phyloP scores from a whole-genome alignment of 2,797 vertebrate genomes.

The Crotalus adamanteus region DNA sequence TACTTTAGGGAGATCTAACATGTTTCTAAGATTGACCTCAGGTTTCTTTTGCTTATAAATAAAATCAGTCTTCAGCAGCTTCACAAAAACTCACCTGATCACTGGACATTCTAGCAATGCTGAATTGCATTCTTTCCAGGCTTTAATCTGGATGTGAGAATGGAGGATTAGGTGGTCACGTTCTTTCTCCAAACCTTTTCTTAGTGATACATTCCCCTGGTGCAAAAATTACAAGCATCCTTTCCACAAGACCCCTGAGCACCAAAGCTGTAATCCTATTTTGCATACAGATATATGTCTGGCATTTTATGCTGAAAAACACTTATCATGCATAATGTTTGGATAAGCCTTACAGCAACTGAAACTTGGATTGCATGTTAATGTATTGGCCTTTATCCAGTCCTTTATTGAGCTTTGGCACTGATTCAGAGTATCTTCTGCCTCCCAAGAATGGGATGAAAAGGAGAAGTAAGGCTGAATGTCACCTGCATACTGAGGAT shows the following conservation, averaged over 20 bases:
- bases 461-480: neutral
- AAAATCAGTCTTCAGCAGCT: neutral
- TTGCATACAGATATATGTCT: neutral
- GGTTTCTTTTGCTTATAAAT: neutral
- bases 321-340: neutral
- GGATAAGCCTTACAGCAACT: neutral
- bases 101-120: neutral
- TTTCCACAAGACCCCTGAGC: neutral
- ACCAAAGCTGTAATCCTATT: neutral
- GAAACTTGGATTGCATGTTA: neutral
- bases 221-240: neutral
- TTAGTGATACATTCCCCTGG: neutral
- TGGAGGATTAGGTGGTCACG: neutral
- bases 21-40: neutral
- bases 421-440: neutral
- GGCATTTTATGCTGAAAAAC: neutral
- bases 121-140: neutral
- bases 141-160: neutral
- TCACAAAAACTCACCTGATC: neutral
- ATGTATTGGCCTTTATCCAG: neutral
- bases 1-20: neutral
- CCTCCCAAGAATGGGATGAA: neutral
- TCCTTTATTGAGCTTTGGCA: neutral
- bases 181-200: neutral
- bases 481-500: neutral